Evolutionary conservation across 2,888 invertebrate genomes (phyloP).

Genomic region (Scaptomyza parva): DNA sequence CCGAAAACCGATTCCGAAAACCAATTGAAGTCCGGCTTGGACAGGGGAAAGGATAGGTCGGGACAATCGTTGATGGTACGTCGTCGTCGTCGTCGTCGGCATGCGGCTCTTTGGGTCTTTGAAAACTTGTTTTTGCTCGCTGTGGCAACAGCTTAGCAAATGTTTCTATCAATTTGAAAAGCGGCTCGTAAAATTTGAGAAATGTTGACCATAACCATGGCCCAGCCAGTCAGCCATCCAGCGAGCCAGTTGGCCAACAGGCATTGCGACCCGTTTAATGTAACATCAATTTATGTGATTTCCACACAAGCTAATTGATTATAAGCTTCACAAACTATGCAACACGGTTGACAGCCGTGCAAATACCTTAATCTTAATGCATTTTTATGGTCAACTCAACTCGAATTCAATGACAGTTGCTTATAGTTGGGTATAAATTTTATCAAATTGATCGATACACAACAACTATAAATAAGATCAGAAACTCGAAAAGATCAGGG

Average conservation of each 20-base stretch:
- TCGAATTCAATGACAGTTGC: constrained; percentile 19
- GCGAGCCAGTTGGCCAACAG: not conserved
- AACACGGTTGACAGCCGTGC: constrained; percentile 26
- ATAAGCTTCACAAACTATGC: constrained; percentile 53
- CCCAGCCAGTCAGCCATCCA: constrained; percentile 25
- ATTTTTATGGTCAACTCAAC: constrained; percentile 34
- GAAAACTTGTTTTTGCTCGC: constrained; percentile 54
- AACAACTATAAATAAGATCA: not conserved
- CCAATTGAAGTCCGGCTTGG: constrained; percentile 5
- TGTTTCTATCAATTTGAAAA: constrained; percentile 76
- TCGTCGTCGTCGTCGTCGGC: too few species aligned
- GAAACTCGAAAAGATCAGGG: too few species aligned
- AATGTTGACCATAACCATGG: constrained; percentile 66
- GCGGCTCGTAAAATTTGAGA: constrained; percentile 74
- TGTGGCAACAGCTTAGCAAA: constrained; percentile 56
- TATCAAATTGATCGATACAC: not conserved
- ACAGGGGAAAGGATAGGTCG: not conserved
- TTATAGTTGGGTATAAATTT: constrained; percentile 1
- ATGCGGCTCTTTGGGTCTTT: constrained; percentile 22
- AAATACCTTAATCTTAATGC: constrained; percentile 42
- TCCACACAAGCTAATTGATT: constrained; percentile 82
- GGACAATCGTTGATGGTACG: constrained; percentile 4
- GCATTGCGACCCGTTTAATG: constrained; percentile 67
- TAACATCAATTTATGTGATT: constrained; percentile 81
- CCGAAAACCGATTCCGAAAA: constrained; percentile 16